Evolutionary conservation across 2,797 vertebrate species (phyloP), one percentile per base, ranked within the genome.

Genomic region (Silurus lanzhouensis): DNA sequence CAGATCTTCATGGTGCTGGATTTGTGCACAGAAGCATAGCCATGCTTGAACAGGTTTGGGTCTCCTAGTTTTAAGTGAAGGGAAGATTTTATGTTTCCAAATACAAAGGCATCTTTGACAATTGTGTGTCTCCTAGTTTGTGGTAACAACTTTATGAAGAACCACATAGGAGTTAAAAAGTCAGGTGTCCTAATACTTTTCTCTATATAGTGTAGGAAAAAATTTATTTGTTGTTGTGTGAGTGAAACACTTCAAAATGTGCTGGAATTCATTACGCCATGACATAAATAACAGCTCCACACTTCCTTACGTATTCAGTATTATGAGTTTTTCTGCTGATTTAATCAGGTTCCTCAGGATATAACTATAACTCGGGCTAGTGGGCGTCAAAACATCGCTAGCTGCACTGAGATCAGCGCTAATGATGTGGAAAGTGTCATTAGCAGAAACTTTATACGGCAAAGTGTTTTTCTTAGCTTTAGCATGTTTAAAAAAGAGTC

Each of bases 381-480:
- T 76, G n/a, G 10, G 15, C 55, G 10, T 27, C 25, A 25, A n/a
- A 15, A 6, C 12, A 58, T 20, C 25, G 1, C 52, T 55, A 58
- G 46, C 48, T 83, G 71, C 64, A 15, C 46, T 15, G n/a, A 66
- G 82, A 52, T 68, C 22, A 17, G 52, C 13, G 1, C 9, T n/a
- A 31, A 74, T 20, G 38, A 63, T n/a, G 38, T 38, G 38, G 38
- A 38, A 38, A 38, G 38, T 38, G 38, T 38, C 38, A 38, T 38
- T 38, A 38, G 38, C 38, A 38, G 58, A 38, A 27, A 6, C 20
- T 66, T 27, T 6, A 70, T 57, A 38, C 9, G n/a, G 20, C 20
- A 20, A 70, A 20, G 5, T 48, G 57, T 85, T 80, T 80, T 48
- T 13, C 46, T 64, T 80, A 58, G 27, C 31, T 64, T 64, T 80